Evolutionary conservation across 2,797 vertebrate species (phyloP).

Genomic region (Tarsius wallacei): DNA sequence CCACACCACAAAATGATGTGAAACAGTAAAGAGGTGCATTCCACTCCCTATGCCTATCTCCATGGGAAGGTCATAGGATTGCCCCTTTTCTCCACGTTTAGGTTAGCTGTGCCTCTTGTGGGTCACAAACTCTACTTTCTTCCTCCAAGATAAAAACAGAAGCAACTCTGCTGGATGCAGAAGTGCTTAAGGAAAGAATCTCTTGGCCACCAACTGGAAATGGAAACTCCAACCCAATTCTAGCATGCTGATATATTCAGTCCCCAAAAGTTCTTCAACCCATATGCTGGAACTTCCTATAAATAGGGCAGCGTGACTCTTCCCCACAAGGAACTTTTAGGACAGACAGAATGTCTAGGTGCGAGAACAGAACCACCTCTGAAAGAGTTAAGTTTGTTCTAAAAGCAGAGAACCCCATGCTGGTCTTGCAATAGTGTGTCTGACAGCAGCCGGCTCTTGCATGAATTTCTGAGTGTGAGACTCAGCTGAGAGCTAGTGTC

Average conservation of each 20-base stretch:
- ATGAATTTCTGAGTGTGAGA: neutral
- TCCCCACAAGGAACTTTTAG: neutral
- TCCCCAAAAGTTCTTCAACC: neutral
- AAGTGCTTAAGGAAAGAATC: conserved; percentile 46
- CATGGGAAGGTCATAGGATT: neutral
- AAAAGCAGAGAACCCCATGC: neutral
- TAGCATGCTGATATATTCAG: neutral
- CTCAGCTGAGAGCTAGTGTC: neutral
- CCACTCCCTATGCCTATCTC: neutral
- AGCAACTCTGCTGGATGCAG: neutral
- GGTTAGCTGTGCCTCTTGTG: neutral
- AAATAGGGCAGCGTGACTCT: neutral
- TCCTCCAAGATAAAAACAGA: conserved; percentile 26
- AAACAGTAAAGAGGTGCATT: conserved; percentile 32
- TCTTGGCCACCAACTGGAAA: neutral
- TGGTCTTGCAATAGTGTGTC: neutral
- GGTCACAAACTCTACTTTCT: conserved; percentile 16
- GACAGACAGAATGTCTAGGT: neutral
- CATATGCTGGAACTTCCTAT: neutral
- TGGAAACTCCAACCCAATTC: neutral
- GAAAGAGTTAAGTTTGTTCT: neutral
- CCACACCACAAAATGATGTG: neutral
- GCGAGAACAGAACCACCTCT: neutral
- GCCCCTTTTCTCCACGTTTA: conserved; percentile 3
- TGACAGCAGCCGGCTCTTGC: neutral